Percentiles rank a stretch among this genome's conserved stretches.
Conservation (phyloP, 2,113 vertebrate species). For the Thamnophis sirtalis region DNA sequence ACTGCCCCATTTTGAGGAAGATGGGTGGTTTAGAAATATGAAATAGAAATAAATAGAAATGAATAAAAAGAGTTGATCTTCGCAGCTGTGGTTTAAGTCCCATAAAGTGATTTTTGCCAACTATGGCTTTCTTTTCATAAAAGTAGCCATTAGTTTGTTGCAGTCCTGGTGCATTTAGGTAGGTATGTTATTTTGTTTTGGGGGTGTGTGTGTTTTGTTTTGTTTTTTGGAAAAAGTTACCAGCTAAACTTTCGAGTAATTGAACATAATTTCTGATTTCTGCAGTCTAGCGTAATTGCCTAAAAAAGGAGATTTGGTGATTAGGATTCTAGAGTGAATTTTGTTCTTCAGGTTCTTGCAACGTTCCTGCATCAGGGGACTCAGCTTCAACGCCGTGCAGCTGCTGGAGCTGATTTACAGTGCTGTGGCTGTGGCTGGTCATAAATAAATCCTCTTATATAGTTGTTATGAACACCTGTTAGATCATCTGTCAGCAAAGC, state of each 20-base stretch:
- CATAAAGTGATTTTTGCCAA: not conserved
- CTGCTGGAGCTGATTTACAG: constrained; percentile 88
- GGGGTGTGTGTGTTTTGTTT: not conserved
- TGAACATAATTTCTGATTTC: constrained; percentile 69
- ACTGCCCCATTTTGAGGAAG: not conserved
- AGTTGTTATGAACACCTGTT: constrained; percentile 97
- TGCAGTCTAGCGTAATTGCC: constrained; percentile 70
- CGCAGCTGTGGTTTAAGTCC: not conserved
- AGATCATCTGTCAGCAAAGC: constrained; percentile 93
- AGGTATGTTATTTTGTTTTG: not conserved
- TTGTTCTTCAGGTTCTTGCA: constrained; percentile 75
- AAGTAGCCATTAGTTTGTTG: not conserved
- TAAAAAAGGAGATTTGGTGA: constrained; percentile 80
- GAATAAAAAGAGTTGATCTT: not conserved
- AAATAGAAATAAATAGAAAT: not conserved
- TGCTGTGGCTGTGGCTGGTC: constrained; percentile 84
- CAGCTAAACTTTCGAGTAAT: constrained; percentile 60
- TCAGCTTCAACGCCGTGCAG: constrained; percentile 80
- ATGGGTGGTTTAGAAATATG: not conserved
- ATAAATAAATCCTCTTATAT: constrained; percentile 97
- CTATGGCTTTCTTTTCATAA: not conserved
- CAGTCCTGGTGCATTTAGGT: not conserved
- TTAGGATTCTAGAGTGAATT: constrained; percentile 88
- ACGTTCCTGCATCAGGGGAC: constrained; percentile 77
- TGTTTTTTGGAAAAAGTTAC: constrained; percentile 63